Percentiles rank a stretch among this genome's conserved stretches.
These are phyloP conservation scores for Maconellicoccus hirsutus DNA, from an alignment of 1,140 invertebrate species.

Conservation along the genomic window DNA sequence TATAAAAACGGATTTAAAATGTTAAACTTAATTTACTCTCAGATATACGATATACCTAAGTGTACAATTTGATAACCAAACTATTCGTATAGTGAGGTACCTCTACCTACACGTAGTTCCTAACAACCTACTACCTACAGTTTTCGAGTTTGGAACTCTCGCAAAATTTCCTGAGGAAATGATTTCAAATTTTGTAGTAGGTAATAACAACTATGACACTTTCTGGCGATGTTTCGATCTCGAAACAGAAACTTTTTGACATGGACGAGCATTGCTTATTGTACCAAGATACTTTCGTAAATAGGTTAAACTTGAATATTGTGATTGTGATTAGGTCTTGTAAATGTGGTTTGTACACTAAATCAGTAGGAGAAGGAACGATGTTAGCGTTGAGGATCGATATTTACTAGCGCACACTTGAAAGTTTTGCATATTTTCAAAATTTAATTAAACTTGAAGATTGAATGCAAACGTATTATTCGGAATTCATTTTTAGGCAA, in stretches of 20 bases:
- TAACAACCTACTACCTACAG: no score
- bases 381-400: background rate
- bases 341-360: background rate
- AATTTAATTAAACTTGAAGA: constrained; percentile 4
- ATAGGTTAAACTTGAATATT: background rate
- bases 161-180: no score
- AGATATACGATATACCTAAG: no score
- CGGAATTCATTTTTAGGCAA: no score
- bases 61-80: no score
- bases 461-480: background rate
- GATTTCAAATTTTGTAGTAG: no score
- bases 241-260: background rate
- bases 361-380: background rate
- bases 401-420: background rate
- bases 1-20: no score
- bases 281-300: background rate
- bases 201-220: no score
- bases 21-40: no score
- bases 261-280: background rate
- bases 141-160: no score
- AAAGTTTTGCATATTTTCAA: background rate
- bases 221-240: background rate
- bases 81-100: no score
- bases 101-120: no score
- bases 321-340: background rate